Base-by-base conservation (phyloP, 1,140 invertebrate genomes). In the Drosophila ananassae region DNA sequence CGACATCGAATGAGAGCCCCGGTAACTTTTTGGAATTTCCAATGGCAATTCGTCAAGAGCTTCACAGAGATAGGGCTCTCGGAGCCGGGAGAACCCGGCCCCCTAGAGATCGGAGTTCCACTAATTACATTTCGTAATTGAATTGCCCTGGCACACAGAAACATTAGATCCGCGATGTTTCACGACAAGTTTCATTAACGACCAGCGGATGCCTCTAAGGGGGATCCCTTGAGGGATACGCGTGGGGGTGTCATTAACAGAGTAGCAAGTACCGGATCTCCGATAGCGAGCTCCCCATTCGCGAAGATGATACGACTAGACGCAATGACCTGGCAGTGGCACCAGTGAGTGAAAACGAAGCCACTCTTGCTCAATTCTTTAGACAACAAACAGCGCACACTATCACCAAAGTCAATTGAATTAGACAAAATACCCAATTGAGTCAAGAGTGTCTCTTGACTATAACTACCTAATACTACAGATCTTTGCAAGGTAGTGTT, bases 1-100 rank as follows among this genome's bases (percentile, higher is more conserved):
- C 41, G 41, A 9, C 41, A 21, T 21, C n/a, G 41, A 44, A 44
- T 44, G 41, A 44, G 57, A 44, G 22, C 6, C 41, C 25, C 2
- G 57, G 2, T 63, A 28, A 10, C 44, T 21, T 67, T 67, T 58
- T 67, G 52, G 51, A 12, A 69, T 69, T 69, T 69, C 44, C 66
- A 32, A 69, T 39, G 22, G 7, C 9, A 10, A 37, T 37, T 37
- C 34, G 10, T 12, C 34, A 37, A 37, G 12, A 37, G 34, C 10
- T 37, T 37, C 34, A n/a, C 24, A 41, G 44, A 47, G 54, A 47
- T 24, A 63, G 24, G 28, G 39, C n/a, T 44, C 13, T 24, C 24
- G 30, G 30, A 21, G 2, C 13, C 28, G 12, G 44, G 9, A 24
- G 44, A 34, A 30, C 32, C 1, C 25, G 13, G n/a, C n/a, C 44